phyloP scores from a whole-genome alignment of 53 echinoderm and acorn worm genomes.

The Paracentrotus lividus region DNA sequence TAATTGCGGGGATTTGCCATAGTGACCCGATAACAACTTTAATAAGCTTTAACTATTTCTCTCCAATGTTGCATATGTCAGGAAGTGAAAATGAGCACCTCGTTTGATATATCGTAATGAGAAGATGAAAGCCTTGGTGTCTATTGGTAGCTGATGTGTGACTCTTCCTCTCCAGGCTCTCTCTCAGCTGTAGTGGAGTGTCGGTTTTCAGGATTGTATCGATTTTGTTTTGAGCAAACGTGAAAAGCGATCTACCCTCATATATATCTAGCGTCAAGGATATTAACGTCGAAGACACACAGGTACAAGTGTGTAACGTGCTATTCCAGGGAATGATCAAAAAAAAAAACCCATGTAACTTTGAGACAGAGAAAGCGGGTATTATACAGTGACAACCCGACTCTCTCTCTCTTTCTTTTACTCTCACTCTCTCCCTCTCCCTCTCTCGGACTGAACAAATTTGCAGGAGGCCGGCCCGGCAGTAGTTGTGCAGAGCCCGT shows the following conservation, averaged over 20 bases:
- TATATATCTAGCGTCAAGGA: constrained; percentile 54
- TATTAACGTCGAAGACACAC: constrained; percentile 24
- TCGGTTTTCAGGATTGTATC: constrained; percentile 48
- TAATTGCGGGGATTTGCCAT: neutral
- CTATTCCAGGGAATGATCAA: neutral
- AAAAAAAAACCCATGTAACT: neutral
- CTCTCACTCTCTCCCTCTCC: constrained; percentile 47
- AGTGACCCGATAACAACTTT: neutral
- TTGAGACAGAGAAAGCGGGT: neutral
- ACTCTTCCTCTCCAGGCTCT: neutral
- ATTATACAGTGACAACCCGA: constrained; percentile 7
- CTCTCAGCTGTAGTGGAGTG: constrained; percentile 47
- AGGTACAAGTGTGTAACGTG: neutral
- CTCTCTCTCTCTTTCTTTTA: neutral
- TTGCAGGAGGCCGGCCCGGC: constrained; percentile 14
- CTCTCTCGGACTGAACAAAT: constrained; percentile 15
- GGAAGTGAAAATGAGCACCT: constrained; percentile 23
- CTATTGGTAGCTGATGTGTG: constrained; percentile 40
- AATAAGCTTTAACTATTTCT: neutral
- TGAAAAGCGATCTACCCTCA: constrained; percentile 61
- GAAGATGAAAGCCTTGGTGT: constrained; percentile 1
- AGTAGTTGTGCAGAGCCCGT: neutral
- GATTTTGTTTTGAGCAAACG: constrained; percentile 55
- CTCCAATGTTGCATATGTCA: neutral
- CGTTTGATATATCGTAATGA: neutral